Percentiles rank a stretch among this genome's conserved stretches.
phyloP scores from a whole-genome alignment of 2,888 invertebrate genomes.

The Oithona nana region DNA sequence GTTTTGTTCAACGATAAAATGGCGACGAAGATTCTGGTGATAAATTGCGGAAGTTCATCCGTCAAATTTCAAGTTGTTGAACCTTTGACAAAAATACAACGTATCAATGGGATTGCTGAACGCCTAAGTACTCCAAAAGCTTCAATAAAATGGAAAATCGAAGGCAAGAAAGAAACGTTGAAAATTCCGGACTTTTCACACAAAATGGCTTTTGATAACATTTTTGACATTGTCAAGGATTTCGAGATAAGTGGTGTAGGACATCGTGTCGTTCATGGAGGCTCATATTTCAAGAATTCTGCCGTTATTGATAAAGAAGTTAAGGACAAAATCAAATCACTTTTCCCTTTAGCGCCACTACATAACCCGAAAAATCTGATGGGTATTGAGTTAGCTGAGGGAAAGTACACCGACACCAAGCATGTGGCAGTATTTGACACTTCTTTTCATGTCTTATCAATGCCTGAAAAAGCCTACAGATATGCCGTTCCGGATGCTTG shows the following conservation, averaged over 20 bases:
- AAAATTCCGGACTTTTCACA: background rate
- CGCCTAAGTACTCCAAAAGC: background rate
- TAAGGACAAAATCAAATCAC: background rate
- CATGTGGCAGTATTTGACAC: constrained; percentile 1
- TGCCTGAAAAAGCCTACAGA: background rate
- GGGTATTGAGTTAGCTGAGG: background rate
- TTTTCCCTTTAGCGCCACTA: background rate
- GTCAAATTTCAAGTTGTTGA: background rate
- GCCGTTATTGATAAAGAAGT: background rate
- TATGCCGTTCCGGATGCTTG: background rate
- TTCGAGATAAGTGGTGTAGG: background rate
- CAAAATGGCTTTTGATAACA: background rate
- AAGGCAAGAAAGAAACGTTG: background rate
- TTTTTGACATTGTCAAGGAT: background rate
- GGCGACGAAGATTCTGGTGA: background rate
- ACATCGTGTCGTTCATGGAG: background rate
- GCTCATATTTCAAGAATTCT: background rate
- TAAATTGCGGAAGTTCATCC: background rate
- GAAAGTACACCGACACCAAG: background rate
- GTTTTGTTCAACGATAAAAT: background rate
- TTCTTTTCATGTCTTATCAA: background rate
- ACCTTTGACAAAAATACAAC: background rate
- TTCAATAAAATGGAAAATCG: background rate
- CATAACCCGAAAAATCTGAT: background rate
- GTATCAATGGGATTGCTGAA: background rate